Base-by-base conservation (phyloP, 30 jellyfish, hydroid and myxozoan species). In the Chrysaora quinquecirrha region DNA sequence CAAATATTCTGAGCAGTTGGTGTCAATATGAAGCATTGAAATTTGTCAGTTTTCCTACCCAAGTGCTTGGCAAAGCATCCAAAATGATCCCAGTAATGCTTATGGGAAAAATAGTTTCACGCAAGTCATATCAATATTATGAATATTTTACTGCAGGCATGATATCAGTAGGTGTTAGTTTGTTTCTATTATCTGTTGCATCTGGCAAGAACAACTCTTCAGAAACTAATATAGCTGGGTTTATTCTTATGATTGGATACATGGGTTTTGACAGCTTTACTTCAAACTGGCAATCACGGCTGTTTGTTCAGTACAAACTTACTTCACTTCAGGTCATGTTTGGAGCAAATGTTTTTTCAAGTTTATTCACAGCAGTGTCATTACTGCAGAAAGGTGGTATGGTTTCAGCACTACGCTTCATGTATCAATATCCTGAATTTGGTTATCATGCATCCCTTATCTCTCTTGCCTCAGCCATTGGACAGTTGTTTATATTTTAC, bases 1-100 rank as follows among this genome's bases (percentile, higher is more conserved):
- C 99, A 54, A 95, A 95, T 71, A 75, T 95, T 7, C 60, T 96
- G 80, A 89, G 98, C 72, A 89, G 98, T 28, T 95, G 97, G 97
- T 88, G 99, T 65, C 99, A 95, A 54, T 95, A 95, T 78, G 99
- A 95, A 73, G 97, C 99, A 3, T 74, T 95, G 75, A 89, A 89
- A 64, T 95, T 82, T 89, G 97, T 95, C 38, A 87, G 97, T 69
- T 95, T 95, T 67, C 99, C 99, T 21, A 84, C 97, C 0, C 99
- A 95, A 74, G 99, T 95, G 1, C 96, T 95, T 34, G 99, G 97
- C 12, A 95, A 95, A 68, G 83, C 99, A 14, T 95, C 97, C 21
- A 95, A 95, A 48, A 62, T 95, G 93, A 89, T 95, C 21, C 99
- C 99, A 19, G 99, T 95, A 16, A 95, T 95, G 99, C 35, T 95